Conservation (phyloP, 2,113 vertebrate genomes). For the Prionailurus bengalensis region DNA sequence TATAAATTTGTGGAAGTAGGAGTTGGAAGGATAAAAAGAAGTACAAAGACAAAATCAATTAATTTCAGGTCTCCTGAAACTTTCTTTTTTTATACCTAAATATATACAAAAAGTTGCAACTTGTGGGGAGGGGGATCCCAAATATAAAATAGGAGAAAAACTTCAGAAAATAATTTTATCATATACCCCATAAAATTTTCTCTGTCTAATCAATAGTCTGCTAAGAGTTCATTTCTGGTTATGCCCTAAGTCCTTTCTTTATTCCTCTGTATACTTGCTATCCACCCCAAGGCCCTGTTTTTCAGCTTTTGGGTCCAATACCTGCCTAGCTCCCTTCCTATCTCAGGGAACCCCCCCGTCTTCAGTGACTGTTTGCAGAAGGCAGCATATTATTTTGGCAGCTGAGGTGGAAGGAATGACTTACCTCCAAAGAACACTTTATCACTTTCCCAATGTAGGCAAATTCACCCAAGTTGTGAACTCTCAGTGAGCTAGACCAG, state of each 20-base stretch:
- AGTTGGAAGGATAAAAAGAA: background rate
- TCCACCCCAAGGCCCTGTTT: background rate
- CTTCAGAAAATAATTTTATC: background rate
- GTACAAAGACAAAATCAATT: conserved; percentile 13
- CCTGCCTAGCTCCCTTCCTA: background rate
- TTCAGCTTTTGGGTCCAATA: background rate
- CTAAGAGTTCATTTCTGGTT: background rate
- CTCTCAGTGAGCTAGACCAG: background rate
- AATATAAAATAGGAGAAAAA: background rate
- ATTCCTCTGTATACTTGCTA: background rate
- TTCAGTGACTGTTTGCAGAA: background rate
- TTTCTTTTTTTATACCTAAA: background rate
- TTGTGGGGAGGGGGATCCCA: background rate
- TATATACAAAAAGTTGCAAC: background rate
- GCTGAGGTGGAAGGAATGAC: background rate
- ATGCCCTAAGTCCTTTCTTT: background rate
- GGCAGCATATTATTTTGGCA: background rate
- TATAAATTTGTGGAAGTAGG: background rate
- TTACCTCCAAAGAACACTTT: background rate
- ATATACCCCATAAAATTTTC: background rate
- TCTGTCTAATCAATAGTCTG: background rate
- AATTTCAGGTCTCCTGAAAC: background rate
- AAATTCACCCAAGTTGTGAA: background rate
- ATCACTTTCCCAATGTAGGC: background rate
- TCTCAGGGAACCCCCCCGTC: background rate